phyloP scores from a whole-genome alignment of 1,140 invertebrate species.

The Euglossa dilemma region DNA sequence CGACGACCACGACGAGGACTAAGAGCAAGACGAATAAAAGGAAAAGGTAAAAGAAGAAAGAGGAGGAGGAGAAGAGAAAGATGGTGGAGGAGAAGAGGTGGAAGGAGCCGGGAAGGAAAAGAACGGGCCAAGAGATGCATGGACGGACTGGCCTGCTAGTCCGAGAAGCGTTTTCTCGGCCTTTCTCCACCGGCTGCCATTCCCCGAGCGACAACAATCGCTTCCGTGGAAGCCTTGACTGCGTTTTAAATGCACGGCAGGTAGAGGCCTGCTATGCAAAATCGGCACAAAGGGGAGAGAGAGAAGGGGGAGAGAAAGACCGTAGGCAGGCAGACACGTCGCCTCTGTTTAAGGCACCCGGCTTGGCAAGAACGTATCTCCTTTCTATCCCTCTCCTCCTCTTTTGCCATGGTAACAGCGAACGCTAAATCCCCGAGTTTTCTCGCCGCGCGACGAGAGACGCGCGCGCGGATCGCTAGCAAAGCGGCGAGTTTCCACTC shows the following conservation, averaged over 20 bases:
- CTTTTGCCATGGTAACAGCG: slow-evolving; percentile 28
- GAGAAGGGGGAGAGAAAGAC: slow-evolving; percentile 2
- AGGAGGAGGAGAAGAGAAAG: not conserved
- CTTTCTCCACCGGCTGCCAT: slow-evolving; percentile 47
- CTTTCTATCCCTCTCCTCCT: slow-evolving; percentile 21
- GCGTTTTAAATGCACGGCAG: slow-evolving; percentile 71
- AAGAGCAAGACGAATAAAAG: not conserved
- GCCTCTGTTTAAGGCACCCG: slow-evolving; percentile 33
- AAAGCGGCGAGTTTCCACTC: not conserved
- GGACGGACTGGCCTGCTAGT: not conserved
- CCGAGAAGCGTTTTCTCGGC: slow-evolving; percentile 47
- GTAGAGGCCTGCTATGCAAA: slow-evolving; percentile 71
- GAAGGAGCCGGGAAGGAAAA: not conserved
- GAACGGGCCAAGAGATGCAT: not conserved
- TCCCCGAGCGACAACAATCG: slow-evolving; percentile 61
- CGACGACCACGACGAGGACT: not conserved
- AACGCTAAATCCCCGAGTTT: slow-evolving; percentile 25
- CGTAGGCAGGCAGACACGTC: slow-evolving; percentile 36
- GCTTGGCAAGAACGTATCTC: slow-evolving; percentile 32
- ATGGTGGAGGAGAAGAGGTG: not conserved
- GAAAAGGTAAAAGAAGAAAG: not conserved
- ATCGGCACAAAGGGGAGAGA: slow-evolving; percentile 62
- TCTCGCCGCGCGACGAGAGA: not conserved
- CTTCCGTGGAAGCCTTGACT: slow-evolving; percentile 70
- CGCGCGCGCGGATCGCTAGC: too few relatives aligned